A percentile compares a stretch with the other conserved stretches of the same genome.
phyloP scores from a whole-genome alignment of 2,888 invertebrate species.

The Epirrhoe alternata region DNA sequence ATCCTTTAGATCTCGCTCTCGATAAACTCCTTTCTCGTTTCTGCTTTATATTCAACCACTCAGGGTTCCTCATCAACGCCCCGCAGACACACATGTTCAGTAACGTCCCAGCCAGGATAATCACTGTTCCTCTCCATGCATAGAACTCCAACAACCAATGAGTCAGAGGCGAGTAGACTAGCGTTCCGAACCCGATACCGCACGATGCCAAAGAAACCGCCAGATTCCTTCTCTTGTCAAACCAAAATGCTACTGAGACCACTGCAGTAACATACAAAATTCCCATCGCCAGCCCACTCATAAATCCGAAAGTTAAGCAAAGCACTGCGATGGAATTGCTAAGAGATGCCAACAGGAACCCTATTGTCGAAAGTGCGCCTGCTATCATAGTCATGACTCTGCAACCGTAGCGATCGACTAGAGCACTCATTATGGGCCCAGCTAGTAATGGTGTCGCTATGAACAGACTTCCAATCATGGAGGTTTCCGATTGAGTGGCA shows the following conservation, averaged over 20 bases:
- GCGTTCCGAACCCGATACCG: slow-evolving; percentile 95
- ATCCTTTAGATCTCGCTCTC: slow-evolving; percentile 69
- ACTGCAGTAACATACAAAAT: slow-evolving; percentile 95
- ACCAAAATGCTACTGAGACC: slow-evolving; percentile 96
- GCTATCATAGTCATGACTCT: slow-evolving; percentile 89
- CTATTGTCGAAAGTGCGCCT: slow-evolving; percentile 88
- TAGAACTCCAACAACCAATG: slow-evolving; percentile 89
- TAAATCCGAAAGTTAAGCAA: slow-evolving; percentile 92
- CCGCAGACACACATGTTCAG: slow-evolving; percentile 95
- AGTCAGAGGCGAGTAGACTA: slow-evolving; percentile 94
- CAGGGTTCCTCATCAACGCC: slow-evolving; percentile 93
- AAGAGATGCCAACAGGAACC: slow-evolving; percentile 90
- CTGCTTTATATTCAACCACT: slow-evolving; percentile 90
- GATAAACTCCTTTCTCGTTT: slow-evolving; percentile 76
- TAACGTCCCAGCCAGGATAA: slow-evolving; percentile 92
- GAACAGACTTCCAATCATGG: slow-evolving; percentile 95
- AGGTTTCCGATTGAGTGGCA: slow-evolving; percentile 92
- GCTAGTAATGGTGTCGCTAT: slow-evolving; percentile 94
- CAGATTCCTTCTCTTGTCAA: slow-evolving; percentile 93
- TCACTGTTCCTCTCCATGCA: slow-evolving; percentile 92
- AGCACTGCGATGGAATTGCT: slow-evolving; percentile 90
- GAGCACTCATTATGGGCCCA: slow-evolving; percentile 92
- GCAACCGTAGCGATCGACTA: slow-evolving; percentile 94
- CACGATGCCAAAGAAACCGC: slow-evolving; percentile 95
- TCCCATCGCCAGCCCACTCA: slow-evolving; percentile 93